Evolutionary conservation across 2,797 vertebrate species (phyloP).

Genomic region (Poeciliopsis presidionis): DNA sequence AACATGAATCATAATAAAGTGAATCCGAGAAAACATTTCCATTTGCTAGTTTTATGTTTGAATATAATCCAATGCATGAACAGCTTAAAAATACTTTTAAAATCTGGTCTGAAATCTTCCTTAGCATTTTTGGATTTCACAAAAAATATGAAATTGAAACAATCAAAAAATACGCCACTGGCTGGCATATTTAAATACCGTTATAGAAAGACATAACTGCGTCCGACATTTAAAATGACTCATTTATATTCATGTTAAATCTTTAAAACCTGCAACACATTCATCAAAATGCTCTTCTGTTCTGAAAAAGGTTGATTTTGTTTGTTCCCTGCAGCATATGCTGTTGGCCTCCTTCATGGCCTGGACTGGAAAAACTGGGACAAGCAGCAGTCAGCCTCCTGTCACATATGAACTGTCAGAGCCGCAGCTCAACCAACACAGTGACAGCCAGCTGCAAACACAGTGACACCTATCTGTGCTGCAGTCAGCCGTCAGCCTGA

Average conservation of each 20-base stretch:
- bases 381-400: conserved; percentile 33
- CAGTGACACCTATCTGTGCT: conserved; percentile 49
- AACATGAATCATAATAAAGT: background rate
- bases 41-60: background rate
- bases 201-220: background rate
- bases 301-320: background rate
- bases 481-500: conserved; percentile 35
- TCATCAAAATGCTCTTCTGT: background rate
- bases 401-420: conserved; percentile 51
- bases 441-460: conserved; percentile 63
- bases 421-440: conserved; percentile 40
- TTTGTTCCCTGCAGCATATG: conserved; percentile 19
- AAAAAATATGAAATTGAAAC: background rate
- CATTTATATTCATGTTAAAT: background rate
- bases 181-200: background rate
- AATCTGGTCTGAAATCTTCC: background rate
- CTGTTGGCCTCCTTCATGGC: conserved; percentile 5
- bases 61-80: background rate
- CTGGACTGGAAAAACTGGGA: conserved; percentile 27
- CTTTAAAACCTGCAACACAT: too few relatives aligned
- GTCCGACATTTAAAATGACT: background rate
- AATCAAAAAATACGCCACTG: background rate
- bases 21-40: background rate
- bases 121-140: background rate
- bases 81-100: background rate